Conservation (phyloP, 2,888 invertebrate species). For the Chydorus sphaericus region DNA sequence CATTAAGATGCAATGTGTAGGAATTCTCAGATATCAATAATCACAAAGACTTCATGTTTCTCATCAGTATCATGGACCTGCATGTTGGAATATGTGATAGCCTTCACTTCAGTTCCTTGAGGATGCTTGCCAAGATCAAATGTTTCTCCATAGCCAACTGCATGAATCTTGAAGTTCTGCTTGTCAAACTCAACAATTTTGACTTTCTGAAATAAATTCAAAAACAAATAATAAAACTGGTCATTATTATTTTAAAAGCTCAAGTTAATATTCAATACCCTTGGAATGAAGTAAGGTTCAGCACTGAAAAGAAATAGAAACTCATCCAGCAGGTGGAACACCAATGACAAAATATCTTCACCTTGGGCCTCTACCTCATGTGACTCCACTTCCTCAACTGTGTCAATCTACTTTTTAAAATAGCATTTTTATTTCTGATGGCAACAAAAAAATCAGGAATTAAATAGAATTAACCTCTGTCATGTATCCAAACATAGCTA, state of each 20-base stretch:
- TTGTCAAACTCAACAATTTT: constrained; percentile 73
- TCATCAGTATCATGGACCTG: constrained; percentile 56
- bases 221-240: constrained; percentile 13
- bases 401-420: no score
- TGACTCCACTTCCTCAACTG: constrained; percentile 62
- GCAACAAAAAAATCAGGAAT: no score
- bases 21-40: constrained; percentile 90
- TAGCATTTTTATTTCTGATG: no score
- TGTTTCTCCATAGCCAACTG: constrained; percentile 71
- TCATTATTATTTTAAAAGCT: background rate
- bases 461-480: no score
- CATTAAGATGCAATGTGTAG: no score
- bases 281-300: constrained; percentile 69
- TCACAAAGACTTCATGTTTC: constrained; percentile 78
- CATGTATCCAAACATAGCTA: constrained; percentile 94
- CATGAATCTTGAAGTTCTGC: constrained; percentile 63
- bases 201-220: constrained; percentile 51
- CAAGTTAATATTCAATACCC: constrained; percentile 33
- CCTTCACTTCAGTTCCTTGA: constrained; percentile 96
- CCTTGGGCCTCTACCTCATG: constrained; percentile 74
- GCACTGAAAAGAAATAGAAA: constrained; percentile 80
- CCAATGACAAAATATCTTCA: constrained; percentile 70
- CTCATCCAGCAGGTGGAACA: constrained; percentile 90
- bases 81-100: constrained; percentile 99
- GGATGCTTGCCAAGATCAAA: constrained; percentile 87